Evolutionary conservation across 2,888 invertebrate species (phyloP).

Genomic region (Hybos culiciformis): DNA sequence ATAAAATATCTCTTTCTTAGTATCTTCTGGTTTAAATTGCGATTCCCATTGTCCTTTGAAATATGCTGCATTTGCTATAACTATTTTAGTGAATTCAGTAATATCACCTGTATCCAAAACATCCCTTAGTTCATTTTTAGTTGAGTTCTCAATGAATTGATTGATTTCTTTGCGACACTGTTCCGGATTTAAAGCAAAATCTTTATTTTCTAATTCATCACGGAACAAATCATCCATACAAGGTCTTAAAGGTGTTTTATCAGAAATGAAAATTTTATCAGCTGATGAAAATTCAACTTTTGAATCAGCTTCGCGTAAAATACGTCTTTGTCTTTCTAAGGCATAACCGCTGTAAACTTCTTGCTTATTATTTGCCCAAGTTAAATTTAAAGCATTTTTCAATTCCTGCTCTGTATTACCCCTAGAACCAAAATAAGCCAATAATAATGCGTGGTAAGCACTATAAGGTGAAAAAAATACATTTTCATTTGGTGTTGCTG

Average conservation of each 20-base stretch:
- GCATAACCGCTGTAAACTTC: conserved; percentile 60
- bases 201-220: conserved; percentile 46
- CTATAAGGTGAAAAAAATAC: conserved; percentile 82
- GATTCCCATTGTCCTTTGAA: conserved; percentile 81
- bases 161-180: conserved; percentile 52
- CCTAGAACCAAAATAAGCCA: conserved; percentile 65
- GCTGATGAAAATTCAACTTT: conserved; percentile 61
- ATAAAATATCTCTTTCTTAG: conserved; percentile 62
- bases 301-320: conserved; percentile 40
- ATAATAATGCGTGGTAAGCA: conserved; percentile 61
- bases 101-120: conserved; percentile 53
- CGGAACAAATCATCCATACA: conserved; percentile 54
- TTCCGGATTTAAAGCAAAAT: conserved; percentile 49
- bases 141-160: conserved; percentile 59
- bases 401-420: conserved; percentile 49
- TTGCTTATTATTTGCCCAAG: conserved; percentile 44
- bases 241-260: conserved; percentile 33
- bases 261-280: conserved; percentile 58
- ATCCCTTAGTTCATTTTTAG: conserved; percentile 63
- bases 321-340: conserved; percentile 49
- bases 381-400: conserved; percentile 21
- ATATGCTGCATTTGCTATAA: conserved; percentile 76
- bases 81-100: conserved; percentile 48
- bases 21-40: conserved; percentile 56
- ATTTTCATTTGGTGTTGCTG: conserved; percentile 53